These are phyloP conservation scores for Paelopatides confundens DNA, from an alignment of 53 echinoderm and acorn worm species.

Conservation along the genomic window DNA sequence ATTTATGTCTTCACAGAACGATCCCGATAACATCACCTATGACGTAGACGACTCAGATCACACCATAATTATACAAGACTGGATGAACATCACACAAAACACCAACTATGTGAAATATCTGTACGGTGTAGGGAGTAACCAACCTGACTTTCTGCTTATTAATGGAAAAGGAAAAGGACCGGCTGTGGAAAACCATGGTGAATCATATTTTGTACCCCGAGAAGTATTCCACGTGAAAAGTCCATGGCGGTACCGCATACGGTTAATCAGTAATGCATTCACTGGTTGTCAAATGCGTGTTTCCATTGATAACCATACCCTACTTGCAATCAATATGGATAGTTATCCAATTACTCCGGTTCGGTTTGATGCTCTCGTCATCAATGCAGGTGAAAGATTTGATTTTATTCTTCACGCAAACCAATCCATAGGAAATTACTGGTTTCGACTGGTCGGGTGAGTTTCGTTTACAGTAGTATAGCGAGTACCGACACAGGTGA, in stretches of 20 bases:
- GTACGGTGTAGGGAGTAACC: constrained; percentile 78
- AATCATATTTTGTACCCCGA: constrained; percentile 61
- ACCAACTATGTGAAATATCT: constrained; percentile 83
- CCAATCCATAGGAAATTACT: constrained; percentile 74
- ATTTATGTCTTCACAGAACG: background rate
- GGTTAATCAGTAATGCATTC: constrained; percentile 91
- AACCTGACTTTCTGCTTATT: constrained; percentile 84
- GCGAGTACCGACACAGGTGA: no score
- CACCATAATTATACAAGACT: constrained; percentile 76
- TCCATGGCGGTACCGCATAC: constrained; percentile 73
- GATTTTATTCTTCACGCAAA: constrained; percentile 86
- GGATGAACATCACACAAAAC: constrained; percentile 80
- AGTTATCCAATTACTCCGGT: constrained; percentile 67
- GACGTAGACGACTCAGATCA: constrained; percentile 86
- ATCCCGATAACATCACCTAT: constrained; percentile 10
- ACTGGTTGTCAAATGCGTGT: constrained; percentile 85
- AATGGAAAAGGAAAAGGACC: constrained; percentile 83
- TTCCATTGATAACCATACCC: constrained; percentile 82
- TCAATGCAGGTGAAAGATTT: constrained; percentile 85
- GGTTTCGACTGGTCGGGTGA: constrained; percentile 77
- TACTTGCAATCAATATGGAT: constrained; percentile 86
- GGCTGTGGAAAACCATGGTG: background rate
- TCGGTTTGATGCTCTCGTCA: constrained; percentile 72
- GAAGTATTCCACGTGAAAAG: constrained; percentile 67
- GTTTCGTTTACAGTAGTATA: no score